phyloP scores from a whole-genome alignment of 2,113 vertebrate genomes.

The Empidonax traillii region DNA sequence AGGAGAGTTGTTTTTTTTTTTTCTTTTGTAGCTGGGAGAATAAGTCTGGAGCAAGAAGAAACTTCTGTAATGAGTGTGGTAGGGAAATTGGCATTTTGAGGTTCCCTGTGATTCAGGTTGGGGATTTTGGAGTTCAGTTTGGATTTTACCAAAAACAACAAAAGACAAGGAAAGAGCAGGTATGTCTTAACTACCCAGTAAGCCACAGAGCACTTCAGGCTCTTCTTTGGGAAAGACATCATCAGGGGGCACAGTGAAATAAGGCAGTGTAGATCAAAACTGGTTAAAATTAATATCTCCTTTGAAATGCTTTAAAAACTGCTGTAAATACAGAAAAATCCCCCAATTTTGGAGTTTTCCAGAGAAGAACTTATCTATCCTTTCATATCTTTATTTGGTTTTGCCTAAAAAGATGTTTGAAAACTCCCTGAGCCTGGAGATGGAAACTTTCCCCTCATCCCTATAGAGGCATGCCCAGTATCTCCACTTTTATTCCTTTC shows the following conservation, averaged over 20 bases:
- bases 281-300: not conserved
- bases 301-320: not conserved
- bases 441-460: not conserved
- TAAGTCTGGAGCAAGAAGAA: not conserved
- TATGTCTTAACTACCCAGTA: not conserved
- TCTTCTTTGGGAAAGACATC: not conserved
- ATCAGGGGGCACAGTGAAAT: not conserved
- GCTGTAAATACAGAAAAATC: not conserved
- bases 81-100: not conserved
- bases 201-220: not conserved
- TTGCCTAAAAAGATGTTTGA: not conserved
- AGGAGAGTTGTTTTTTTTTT: not conserved
- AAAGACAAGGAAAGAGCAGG: not conserved
- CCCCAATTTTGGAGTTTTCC: not conserved
- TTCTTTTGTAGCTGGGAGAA: not conserved
- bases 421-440: not conserved
- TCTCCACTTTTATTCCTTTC: not conserved
- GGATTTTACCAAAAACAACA: not conserved
- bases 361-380: not conserved
- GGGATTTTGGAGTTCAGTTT: not conserved
- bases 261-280: not conserved
- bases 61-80: not conserved
- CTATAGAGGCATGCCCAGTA: rapidly evolving
- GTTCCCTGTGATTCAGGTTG: not conserved
- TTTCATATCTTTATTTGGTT: not conserved